Evolutionary conservation across 2,888 invertebrate genomes (phyloP), one percentile per base, ranked within the genome.

Genomic region (Tenthredo notha): DNA sequence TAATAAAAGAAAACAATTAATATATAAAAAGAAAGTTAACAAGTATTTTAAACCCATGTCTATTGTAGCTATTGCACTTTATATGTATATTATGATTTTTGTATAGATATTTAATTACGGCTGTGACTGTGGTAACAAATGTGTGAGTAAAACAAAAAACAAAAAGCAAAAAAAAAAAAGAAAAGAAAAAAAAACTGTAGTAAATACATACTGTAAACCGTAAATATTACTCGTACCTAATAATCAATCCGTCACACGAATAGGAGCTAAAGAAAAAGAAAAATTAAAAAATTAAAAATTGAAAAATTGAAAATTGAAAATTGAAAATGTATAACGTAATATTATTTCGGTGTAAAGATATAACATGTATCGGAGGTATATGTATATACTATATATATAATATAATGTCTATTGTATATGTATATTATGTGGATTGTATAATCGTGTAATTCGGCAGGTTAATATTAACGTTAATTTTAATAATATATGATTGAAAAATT

Each of bases 21-120:
- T 33, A 12, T 33, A 67, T 18, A 33, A 33, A 67, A 67, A 33
- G 33, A 33, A 33, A 67, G 25, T 67, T 72, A 40, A 72, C 25
- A 72, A 7, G 10, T 21, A 72, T 40, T 40, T n/a, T 72, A 9
- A 29, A 77, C 9, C 50, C 15, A 54, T 77, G 90, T 92, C 92
- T 92, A 93, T 93, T 93, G 93, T 92, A 90, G 91, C 93, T 93
- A 93, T 93, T 93, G 93, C 93, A 93, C 93, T 92, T 25, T 33
- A 33, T 67, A 67, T 67, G 15, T 67, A 25, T 67, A 67, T 72
- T 40, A 72, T 37, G 72, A 72, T 40, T 72, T 40, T 47, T 77
- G 18, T 77, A 77, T 54, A 77, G 7, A 0, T 37, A 37, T 37
- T 50, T 77, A 33, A 25, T 50, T 54, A 77, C 50, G 77, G 77